Conservation (phyloP, 1,140 invertebrate genomes). For the Dendrolimus punctatus region DNA sequence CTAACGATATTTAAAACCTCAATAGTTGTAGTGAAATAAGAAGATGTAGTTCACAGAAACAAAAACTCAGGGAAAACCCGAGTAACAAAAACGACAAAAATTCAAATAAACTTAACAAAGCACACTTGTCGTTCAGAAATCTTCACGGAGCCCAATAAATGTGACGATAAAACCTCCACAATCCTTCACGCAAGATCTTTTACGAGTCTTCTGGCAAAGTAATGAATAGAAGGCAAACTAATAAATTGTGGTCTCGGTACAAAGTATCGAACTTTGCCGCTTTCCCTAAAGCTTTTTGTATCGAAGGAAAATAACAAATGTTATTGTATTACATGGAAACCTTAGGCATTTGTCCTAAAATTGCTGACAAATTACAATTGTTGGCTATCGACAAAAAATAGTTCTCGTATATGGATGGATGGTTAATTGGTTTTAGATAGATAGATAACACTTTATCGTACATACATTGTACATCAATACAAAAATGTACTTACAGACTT, state of each 20-base stretch:
- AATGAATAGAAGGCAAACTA: slow-evolving; percentile 29
- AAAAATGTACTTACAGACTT: too few species aligned
- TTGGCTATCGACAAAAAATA: too few species aligned
- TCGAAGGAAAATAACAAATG: too few species aligned
- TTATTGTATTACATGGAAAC: too few species aligned
- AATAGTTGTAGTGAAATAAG: too few species aligned
- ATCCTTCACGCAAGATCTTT: slow-evolving; percentile 19
- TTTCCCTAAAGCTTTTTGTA: neutral
- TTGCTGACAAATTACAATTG: too few species aligned
- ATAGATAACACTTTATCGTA: too few species aligned
- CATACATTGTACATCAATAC: too few species aligned
- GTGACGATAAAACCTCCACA: slow-evolving; percentile 22
- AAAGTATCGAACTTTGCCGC: slow-evolving; percentile 16
- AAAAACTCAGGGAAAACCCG: neutral
- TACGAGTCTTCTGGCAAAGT: slow-evolving; percentile 19
- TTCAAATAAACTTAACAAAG: slow-evolving; percentile 2
- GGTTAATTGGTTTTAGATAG: too few species aligned
- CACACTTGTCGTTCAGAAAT: slow-evolving; percentile 6
- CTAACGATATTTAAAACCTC: too few species aligned
- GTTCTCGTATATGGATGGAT: too few species aligned
- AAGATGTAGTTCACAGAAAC: neutral
- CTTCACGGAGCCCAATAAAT: slow-evolving; percentile 24
- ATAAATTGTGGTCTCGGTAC: slow-evolving; percentile 27
- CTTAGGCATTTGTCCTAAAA: too few species aligned
- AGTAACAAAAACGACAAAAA: slow-evolving; percentile 2